phyloP scores from a whole-genome alignment of 2,888 invertebrate species.

The Cantharis lateralis region DNA sequence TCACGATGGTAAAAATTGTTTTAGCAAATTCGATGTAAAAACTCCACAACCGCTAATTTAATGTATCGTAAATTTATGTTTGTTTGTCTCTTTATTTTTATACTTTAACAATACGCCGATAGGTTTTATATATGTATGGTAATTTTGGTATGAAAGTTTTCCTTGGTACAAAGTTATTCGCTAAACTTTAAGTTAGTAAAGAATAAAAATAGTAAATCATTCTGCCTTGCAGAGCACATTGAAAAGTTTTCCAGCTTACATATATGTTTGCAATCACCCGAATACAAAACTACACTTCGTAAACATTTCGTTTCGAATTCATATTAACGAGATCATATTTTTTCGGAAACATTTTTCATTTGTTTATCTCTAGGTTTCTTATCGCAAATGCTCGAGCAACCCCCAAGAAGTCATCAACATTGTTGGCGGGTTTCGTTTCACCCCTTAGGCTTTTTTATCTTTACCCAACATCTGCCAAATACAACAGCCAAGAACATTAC shows the following conservation, averaged over 20 bases:
- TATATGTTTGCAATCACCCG: conserved; percentile 28
- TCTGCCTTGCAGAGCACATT: conserved; percentile 27
- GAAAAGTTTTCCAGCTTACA: conserved; percentile 26
- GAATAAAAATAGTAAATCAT: conserved; percentile 25
- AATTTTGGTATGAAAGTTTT: conserved; percentile 1
- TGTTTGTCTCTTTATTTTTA: background rate
- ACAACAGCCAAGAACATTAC: conserved; percentile 26
- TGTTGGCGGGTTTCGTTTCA: conserved; percentile 26
- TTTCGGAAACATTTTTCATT: conserved; percentile 49
- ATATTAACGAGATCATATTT: conserved; percentile 43
- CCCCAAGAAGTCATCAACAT: conserved; percentile 34
- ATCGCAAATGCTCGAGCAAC: conserved; percentile 35
- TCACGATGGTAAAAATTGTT: background rate
- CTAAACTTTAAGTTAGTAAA: conserved; percentile 16
- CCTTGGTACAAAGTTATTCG: conserved; percentile 4
- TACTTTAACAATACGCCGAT: background rate
- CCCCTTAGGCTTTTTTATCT: conserved; percentile 31
- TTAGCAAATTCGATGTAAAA: no score
- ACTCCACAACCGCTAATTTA: background rate
- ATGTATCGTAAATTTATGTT: background rate
- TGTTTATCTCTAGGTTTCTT: conserved; percentile 49
- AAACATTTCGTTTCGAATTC: conserved; percentile 42
- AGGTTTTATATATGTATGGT: background rate
- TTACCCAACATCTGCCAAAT: conserved; percentile 23
- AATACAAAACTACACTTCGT: conserved; percentile 30